Evolutionary conservation across 2,888 invertebrate species (phyloP).

Genomic region (Lutraria lutraria): DNA sequence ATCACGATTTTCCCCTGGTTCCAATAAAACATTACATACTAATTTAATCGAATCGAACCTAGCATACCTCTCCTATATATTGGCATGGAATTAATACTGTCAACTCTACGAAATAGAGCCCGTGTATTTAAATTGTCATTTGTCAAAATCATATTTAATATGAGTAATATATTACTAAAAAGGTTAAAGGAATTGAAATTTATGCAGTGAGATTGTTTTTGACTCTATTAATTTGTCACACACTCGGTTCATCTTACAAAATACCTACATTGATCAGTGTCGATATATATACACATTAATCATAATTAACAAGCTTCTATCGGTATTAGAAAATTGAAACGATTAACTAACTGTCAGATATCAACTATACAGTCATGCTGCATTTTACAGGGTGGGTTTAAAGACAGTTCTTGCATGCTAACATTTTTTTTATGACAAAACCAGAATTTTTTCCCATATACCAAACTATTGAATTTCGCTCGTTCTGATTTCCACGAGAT

Average conservation of each 20-base stretch:
- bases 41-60: neutral
- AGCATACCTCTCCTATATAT: neutral
- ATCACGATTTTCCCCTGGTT: no score
- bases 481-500: neutral
- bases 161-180: neutral
- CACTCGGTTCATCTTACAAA: neutral
- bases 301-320: neutral
- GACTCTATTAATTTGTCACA: conserved; percentile 3
- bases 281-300: conserved; percentile 8
- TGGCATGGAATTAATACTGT: neutral
- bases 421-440: neutral
- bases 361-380: neutral
- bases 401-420: neutral
- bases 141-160: neutral
- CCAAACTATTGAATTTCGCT: neutral
- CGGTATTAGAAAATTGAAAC: neutral
- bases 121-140: conserved; percentile 14
- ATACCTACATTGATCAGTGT: neutral
- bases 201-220: neutral
- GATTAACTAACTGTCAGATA: neutral
- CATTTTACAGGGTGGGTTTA: neutral
- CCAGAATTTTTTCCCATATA: neutral
- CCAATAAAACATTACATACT: neutral
- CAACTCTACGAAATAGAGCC: neutral
- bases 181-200: neutral